Conservation (phyloP, 2,888 invertebrate genomes). For the Hetaerina titia region DNA sequence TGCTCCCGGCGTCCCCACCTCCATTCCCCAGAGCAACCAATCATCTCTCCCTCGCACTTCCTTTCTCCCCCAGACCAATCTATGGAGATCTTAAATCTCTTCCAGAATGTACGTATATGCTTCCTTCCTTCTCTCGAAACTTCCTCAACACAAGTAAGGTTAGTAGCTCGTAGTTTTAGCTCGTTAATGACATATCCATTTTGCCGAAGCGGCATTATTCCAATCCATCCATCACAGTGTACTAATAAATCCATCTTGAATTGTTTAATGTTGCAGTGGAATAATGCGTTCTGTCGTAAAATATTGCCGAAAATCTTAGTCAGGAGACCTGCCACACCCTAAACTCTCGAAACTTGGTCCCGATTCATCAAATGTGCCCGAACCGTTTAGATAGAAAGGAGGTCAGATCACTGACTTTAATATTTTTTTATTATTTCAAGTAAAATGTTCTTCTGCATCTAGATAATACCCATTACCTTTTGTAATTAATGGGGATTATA, state of each 20-base stretch:
- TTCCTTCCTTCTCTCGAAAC: not conserved
- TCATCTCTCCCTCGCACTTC: not conserved
- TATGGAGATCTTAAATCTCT: constrained; percentile 19
- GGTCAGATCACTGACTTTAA: too few relatives aligned
- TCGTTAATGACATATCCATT: not conserved
- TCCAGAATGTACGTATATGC: not conserved
- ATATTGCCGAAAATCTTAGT: not conserved
- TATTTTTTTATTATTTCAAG: too few relatives aligned
- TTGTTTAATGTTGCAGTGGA: not conserved
- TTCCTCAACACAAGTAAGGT: not conserved
- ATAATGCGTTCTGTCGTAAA: not conserved
- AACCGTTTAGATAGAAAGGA: too few relatives aligned
- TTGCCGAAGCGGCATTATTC: not conserved
- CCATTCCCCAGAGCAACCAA: not conserved
- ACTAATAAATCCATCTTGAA: not conserved
- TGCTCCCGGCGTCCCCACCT: not conserved
- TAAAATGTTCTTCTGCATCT: too few relatives aligned
- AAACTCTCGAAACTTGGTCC: too few relatives aligned
- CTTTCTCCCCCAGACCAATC: not conserved
- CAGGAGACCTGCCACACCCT: not conserved
- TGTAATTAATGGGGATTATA: too few relatives aligned
- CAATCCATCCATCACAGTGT: not conserved
- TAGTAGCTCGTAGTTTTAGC: not conserved
- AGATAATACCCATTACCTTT: too few relatives aligned
- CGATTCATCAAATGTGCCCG: too few relatives aligned